Evolutionary conservation across 1,140 invertebrate species (phyloP), one percentile per base, ranked within the genome.

Genomic region (Cheumatopsyche charites): DNA sequence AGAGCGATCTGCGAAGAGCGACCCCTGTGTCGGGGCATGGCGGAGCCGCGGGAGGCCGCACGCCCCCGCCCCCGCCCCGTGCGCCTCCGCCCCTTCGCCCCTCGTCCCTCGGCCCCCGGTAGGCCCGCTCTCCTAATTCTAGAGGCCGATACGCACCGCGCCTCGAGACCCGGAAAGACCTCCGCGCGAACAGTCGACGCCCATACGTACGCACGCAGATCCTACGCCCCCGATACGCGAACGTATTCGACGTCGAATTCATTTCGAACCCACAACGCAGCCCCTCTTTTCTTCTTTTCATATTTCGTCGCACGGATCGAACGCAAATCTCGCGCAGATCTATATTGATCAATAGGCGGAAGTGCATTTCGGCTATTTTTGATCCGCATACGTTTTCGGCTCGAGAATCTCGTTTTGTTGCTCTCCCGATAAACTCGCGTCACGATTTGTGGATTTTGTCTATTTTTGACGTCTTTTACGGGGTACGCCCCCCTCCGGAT

Each of bases 1-100:
- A n/a, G n/a, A n/a, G n/a, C n/a, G n/a, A n/a, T n/a, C 9, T 23
- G 21, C 62, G 62, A 41, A 62, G 61, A 21, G 61, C 13, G 63
- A 19, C 13, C 66, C 45, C 49, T 23, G 66, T 45, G 66, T 21
- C 47, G 66, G 29, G 47, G 47, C 47, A 55, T 45, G 66, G 66
- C 66, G 66, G 47, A 55, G 47, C 15, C 66, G 47, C 23, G 47
- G 42, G 62, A 63, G 62, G 29, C 15, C 9, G 11, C 1, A 13
- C 62, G 29, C 19, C 23, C 12, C 65, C 65, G 65, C 65, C 42
- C 26, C 45, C 42, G 19, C 43, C 45, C 43, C 65, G 12, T 1
- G 9, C 6, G n/a, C 36, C 19, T 11, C 62, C 29, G 17, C 62
- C 62, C 29, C 19, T 29, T 12, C 7, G 52, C 43, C 41, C 15